A percentile compares a stretch with the other conserved stretches of the same genome.
These are phyloP conservation scores for Anguilla anguilla DNA, from an alignment of 2,797 vertebrate genomes.

Conservation along the genomic window DNA sequence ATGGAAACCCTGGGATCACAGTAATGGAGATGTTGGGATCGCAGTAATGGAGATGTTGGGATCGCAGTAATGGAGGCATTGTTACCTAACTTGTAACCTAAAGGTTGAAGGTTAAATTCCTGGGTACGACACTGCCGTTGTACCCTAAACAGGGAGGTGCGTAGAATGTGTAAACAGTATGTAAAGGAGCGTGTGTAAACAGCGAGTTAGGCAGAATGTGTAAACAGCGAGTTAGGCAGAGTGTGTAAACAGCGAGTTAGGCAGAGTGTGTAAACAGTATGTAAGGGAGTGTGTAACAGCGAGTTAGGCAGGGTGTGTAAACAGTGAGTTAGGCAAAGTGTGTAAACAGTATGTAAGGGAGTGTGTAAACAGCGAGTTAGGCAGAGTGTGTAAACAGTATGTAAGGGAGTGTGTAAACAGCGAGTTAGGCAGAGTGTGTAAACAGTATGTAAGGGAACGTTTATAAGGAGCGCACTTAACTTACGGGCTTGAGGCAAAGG, in stretches of 20 bases:
- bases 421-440: neutral
- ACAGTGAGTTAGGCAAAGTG: no score
- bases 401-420: neutral
- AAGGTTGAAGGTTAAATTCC: no score
- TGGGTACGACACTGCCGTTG: no score
- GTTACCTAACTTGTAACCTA: no score
- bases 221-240: no score
- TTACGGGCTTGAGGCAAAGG: slow-evolving; percentile 81
- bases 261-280: neutral
- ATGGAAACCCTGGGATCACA: neutral
- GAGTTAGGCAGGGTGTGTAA: neutral
- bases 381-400: neutral
- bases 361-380: no score
- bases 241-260: neutral
- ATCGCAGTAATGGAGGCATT: no score
- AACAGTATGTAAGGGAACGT: neutral
- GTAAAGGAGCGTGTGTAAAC: neutral
- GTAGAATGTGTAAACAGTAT: neutral
- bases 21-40: neutral
- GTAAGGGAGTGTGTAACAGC: neutral
- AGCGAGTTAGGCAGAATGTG: neutral
- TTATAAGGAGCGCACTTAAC: slow-evolving; percentile 46
- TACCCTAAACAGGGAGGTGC: neutral
- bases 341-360: neutral
- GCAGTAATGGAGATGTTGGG: no score